A percentile compares a stretch with the other conserved stretches of the same genome.
phyloP scores from a whole-genome alignment of 2,113 vertebrate species.

The Pardalotus punctatus region DNA sequence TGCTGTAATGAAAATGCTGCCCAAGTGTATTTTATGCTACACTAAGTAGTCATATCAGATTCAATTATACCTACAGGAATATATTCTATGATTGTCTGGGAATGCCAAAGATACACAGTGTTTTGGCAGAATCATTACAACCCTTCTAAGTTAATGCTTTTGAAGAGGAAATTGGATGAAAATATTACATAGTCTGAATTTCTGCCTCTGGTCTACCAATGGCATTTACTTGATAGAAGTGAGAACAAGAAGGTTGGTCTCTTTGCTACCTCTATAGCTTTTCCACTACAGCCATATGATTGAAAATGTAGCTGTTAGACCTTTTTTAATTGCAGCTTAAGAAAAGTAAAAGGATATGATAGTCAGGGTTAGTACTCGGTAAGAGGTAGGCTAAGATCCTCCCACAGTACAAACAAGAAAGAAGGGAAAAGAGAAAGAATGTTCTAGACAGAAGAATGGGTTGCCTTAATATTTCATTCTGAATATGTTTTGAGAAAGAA shows the following conservation, averaged over 20 bases:
- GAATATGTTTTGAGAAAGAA: neutral
- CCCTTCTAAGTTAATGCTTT: neutral
- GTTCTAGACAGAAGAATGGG: neutral
- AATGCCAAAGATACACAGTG: neutral
- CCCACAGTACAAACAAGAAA: neutral
- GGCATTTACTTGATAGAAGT: neutral
- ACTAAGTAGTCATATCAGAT: constrained; percentile 33
- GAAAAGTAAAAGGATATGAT: neutral
- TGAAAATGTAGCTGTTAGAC: neutral
- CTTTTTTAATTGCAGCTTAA: neutral
- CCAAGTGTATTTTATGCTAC: constrained; percentile 24
- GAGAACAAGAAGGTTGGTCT: neutral
- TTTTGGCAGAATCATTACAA: constrained; percentile 2
- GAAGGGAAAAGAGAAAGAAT: neutral
- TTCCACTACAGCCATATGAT: neutral
- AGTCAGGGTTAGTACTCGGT: neutral
- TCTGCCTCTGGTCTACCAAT: neutral
- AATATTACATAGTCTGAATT: neutral
- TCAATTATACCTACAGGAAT: constrained; percentile 35
- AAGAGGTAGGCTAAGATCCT: neutral
- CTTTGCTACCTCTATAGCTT: neutral
- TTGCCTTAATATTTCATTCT: neutral
- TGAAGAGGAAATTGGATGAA: neutral
- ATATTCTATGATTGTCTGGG: constrained; percentile 8
- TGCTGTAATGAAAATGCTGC: constrained; percentile 29